Conservation (phyloP, 2,113 vertebrate species). For the Microtus ochrogaster region DNA sequence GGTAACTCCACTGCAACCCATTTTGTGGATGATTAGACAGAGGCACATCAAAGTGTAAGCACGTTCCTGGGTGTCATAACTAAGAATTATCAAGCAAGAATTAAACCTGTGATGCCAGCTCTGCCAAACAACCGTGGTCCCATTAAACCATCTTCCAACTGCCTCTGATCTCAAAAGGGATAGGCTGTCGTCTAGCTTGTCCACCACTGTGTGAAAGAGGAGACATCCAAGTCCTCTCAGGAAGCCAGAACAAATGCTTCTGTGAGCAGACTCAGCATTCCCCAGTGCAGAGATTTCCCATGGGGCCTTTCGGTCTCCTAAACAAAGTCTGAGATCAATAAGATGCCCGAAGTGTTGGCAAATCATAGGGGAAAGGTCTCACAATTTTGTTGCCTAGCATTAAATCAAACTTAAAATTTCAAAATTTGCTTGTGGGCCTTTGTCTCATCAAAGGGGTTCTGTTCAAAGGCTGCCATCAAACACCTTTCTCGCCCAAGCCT, state of each 20-base stretch:
- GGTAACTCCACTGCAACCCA: neutral
- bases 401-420: neutral
- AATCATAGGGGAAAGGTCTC: neutral
- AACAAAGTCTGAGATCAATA: conserved; percentile 22
- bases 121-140: neutral
- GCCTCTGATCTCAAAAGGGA: neutral
- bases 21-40: neutral
- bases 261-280: neutral
- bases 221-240: neutral
- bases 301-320: neutral
- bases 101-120: neutral
- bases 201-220: neutral
- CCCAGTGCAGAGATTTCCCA: neutral
- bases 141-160: neutral
- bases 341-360: neutral
- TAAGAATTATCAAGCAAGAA: neutral
- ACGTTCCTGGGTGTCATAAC: neutral
- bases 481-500: neutral
- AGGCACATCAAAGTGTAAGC: neutral
- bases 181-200: neutral
- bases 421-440: neutral
- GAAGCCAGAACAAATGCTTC: neutral
- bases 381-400: neutral
- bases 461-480: neutral
- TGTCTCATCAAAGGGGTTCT: neutral